Evolutionary conservation across 2,888 invertebrate genomes (phyloP), one percentile per base, ranked within the genome.

Genomic region (Dorcus parallelipipedus): DNA sequence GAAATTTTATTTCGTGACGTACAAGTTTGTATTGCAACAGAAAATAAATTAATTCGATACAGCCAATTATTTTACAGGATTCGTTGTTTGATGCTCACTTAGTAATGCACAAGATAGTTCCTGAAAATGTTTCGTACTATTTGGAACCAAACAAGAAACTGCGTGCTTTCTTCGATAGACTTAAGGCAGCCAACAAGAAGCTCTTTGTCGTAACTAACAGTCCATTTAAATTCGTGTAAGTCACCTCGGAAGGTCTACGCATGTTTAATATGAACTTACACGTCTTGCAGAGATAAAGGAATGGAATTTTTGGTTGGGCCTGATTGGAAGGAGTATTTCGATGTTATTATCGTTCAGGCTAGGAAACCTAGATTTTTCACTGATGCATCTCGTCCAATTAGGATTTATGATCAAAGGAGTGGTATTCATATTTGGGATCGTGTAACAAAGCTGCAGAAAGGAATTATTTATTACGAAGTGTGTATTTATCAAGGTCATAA

Each of bases 321-420:
- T 4, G 87, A 94, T 65, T 98, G 98, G 98, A 85, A 88, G 56
- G 86, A 93, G 1, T 89, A 86, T 72, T 98, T 98, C 78, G 95
- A 98, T 78, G 91, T 97, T 17, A 88, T 97, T 42, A 93, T 98
- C 58, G 95, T 95, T 1, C 93, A 93, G 73, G 97, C 98, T 1
- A 87, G 95, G 69, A 98, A 99, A 76, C 98, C 98, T 0, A 88
- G 89, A 71, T 99, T 98, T 81, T 99, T 98, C 80, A 93, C 93
- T 0, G 94, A 95, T 73, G 87, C 90, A 71, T 91, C 93, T 63
- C 86, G 95, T 20, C 97, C 97, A 0, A 91, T 98, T 67, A 81
- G 97, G 61, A 84, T 93, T 42, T 96, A 91, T 75, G 93, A 97
- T 73, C 90, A 89, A 69, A 82, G 82, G 56, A 88, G 88, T 40